Evolutionary conservation across 2,888 invertebrate genomes (phyloP), one percentile per base, ranked within the genome.

Genomic region (Rhingia campestris): DNA sequence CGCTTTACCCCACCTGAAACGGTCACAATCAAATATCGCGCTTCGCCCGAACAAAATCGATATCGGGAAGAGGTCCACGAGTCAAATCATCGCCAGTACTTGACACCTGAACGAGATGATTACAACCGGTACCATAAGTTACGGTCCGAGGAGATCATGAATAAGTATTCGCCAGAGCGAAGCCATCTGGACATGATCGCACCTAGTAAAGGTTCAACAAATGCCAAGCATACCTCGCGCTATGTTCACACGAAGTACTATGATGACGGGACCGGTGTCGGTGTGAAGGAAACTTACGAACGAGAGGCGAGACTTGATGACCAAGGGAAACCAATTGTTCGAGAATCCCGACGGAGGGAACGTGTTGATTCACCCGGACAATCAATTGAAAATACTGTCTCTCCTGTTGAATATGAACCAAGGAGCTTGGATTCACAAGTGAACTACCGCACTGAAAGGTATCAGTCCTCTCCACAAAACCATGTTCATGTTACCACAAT

Each of bases 371-470:
- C 88, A 10, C 79, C 86, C 0, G 75, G 75, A 22, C 56, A 63
- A 9, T 7, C 39, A 3, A 70, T 75, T 22, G 85, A 86, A 14
- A 49, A 69, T 4, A 49, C 39, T 0, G 33, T 32, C 6, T 22
- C 14, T 4, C n/a, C 87, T 9, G 72, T 77, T 6, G 90, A 90
- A 64, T 89, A 89, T 14, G 95, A 95, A 88, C 95, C 95, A 39
- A 94, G 94, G 86, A 95, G 94, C 87, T 92, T 95, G 64, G 95
- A 95, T 88, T 94, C 93, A 1, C 93, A 94, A 67, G 92, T 93
- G 64, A 88, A 88, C 0, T 69, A 69, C 22, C 87, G 86, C 47
- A 94, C 93, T 81, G 93, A 94, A 85, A 88, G 88, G 56, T 92
- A 92, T 85, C 90, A 92, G 70, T 93, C 94, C 4, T 93, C 94